Base-by-base conservation (phyloP, 2,888 invertebrate genomes). In the Drosophila nr. perissopoda region DNA sequence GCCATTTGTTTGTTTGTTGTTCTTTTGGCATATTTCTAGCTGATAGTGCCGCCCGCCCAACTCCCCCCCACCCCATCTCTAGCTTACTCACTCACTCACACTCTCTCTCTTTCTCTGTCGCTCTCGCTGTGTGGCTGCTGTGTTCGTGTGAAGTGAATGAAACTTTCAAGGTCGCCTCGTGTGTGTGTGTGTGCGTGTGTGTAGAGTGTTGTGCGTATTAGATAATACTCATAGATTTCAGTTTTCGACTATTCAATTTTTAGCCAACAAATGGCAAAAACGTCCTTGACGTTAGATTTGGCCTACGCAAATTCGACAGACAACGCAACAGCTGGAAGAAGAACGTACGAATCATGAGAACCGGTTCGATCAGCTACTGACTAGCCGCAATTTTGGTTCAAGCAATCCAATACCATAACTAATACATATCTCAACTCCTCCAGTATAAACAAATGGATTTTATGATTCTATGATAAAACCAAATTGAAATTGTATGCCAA, bases 131-230 rank as follows among this genome's bases (percentile, higher is more conserved):
- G 45, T 48, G 61, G 16, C 42, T n/a, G 29, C 54, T 31, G 38
- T 68, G 65, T 90, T 56, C 60, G 77, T 85, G 80, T 76, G 82
- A 78, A 82, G 89, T 91, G 90, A 91, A 91, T 90, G 84, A 90
- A 90, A 87, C 85, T 81, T 91, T 91, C 91, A 91, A 91, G 91
- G 91, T 90, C 89, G 86, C 70, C 74, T 60, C 25, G 27, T 49
- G 33, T 49, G 13, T 56, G 60, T 29, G 25, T 63, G 36, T 49
- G 45, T 31, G 33, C 36, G 51, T 69, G 25, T 45, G 21, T 21
- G 3, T 6, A 25, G 16, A 25, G 34, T 63, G 56, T 38, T 13
- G 74, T 82, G 79, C 85, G 80, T 89, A 86, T 88, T 89, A 87
- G 83, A 87, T 87, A 87, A 89, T 87, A 74, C 72, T 73, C 79